Evolutionary conservation across 2,113 vertebrate genomes (phyloP).

Genomic region (Zosterops japonicus): DNA sequence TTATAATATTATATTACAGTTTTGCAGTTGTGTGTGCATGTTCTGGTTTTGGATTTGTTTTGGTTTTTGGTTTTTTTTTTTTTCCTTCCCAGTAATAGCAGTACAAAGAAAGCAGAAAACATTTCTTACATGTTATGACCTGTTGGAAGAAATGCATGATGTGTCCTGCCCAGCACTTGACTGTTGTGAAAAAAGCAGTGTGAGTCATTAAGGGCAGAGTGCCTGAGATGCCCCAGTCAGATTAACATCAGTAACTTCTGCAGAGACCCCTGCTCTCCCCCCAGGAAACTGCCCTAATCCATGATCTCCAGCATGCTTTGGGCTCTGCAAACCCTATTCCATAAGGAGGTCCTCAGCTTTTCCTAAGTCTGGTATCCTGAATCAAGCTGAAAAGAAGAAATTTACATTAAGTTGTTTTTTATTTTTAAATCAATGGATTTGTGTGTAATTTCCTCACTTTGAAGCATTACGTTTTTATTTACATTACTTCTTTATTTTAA

Average conservation of each 20-base stretch:
- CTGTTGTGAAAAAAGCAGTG: background rate
- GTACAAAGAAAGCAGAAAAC: background rate
- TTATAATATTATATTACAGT: background rate
- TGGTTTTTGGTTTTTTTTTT: background rate
- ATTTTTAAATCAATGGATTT: background rate
- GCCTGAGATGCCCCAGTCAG: background rate
- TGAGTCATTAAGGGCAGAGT: background rate
- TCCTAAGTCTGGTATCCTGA: background rate
- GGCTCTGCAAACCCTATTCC: background rate
- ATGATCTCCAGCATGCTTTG: background rate
- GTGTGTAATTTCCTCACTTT: background rate
- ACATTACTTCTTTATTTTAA: background rate
- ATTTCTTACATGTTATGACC: background rate
- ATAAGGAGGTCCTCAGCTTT: background rate
- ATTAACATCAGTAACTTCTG: background rate
- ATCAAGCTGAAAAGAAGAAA: background rate
- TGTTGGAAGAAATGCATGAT: constrained; percentile 4
- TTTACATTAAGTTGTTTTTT: too few relatives aligned
- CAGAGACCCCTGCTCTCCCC: background rate
- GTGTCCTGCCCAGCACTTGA: background rate
- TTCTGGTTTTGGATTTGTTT: background rate
- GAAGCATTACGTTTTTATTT: background rate
- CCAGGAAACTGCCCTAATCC: background rate
- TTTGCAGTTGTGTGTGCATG: background rate
- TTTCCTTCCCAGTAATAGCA: background rate